These are phyloP conservation scores for Gerosis bhagava DNA, from an alignment of 2,888 invertebrate species.

Conservation along the genomic window DNA sequence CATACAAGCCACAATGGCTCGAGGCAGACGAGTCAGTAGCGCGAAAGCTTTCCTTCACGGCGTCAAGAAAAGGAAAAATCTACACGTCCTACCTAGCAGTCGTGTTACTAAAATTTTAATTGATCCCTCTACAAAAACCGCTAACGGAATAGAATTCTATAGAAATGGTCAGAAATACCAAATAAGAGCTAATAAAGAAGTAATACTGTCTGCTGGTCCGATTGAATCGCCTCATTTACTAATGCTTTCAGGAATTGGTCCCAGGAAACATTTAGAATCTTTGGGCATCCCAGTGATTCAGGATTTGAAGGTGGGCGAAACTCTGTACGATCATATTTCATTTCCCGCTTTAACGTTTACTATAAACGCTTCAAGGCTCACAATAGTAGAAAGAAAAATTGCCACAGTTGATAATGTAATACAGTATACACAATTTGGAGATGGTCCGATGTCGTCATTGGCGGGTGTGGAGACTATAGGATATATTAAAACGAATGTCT, in stretches of 20 bases:
- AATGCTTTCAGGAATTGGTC: slow-evolving; percentile 86
- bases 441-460: slow-evolving; percentile 77
- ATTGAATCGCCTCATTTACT: slow-evolving; percentile 91
- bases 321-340: slow-evolving; percentile 86
- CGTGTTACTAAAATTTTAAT: slow-evolving; percentile 83
- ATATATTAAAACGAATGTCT: slow-evolving; percentile 82
- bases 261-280: slow-evolving; percentile 79
- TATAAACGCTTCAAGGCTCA: slow-evolving; percentile 66
- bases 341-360: slow-evolving; percentile 81
- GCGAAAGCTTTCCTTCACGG: slow-evolving; percentile 83
- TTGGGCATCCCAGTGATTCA: slow-evolving; percentile 82
- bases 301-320: slow-evolving; percentile 85
- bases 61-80: slow-evolving; percentile 76
- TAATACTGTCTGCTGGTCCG: slow-evolving; percentile 86
- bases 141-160: slow-evolving; percentile 59
- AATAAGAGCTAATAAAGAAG: slow-evolving; percentile 75
- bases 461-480: slow-evolving; percentile 83
- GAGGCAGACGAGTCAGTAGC: slow-evolving; percentile 78
- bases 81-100: slow-evolving; percentile 79
- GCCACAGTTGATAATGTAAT: slow-evolving; percentile 54
- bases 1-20: slow-evolving; percentile 68
- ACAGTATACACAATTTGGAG: slow-evolving; percentile 62
- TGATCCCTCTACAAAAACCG: slow-evolving; percentile 74
- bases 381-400: slow-evolving; percentile 50
- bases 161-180: slow-evolving; percentile 67